Evolutionary conservation across 2,888 invertebrate genomes (phyloP).

Genomic region (Cerastis rubricosa): DNA sequence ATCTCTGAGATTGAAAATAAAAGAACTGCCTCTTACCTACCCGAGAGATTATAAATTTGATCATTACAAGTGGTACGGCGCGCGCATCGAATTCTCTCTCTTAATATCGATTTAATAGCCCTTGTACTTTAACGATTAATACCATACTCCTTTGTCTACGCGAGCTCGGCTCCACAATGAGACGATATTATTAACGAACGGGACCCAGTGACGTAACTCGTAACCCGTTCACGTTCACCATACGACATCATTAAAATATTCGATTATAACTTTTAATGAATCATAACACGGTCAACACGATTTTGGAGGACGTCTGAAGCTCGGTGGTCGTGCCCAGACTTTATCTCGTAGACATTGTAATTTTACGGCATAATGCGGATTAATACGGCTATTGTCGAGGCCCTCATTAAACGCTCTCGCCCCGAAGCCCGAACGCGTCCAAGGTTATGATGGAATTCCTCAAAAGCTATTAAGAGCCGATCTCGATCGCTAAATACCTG

Average conservation of each 20-base stretch:
- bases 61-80: constrained; percentile 88
- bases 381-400: constrained; percentile 74
- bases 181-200: constrained; percentile 75
- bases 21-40: constrained; percentile 87
- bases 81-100: constrained; percentile 85
- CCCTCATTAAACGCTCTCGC: constrained; percentile 63
- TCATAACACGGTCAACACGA: constrained; percentile 57
- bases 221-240: constrained; percentile 36
- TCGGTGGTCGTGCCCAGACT: constrained; percentile 67
- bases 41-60: constrained; percentile 89
- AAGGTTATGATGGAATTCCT: constrained; percentile 79
- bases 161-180: constrained; percentile 62
- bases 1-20: constrained; percentile 87
- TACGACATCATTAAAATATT: constrained; percentile 70
- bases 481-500: constrained; percentile 73
- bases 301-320: constrained; percentile 66
- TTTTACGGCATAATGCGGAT: constrained; percentile 77
- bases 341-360: constrained; percentile 79
- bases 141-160: constrained; percentile 82
- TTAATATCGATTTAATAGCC: constrained; percentile 88
- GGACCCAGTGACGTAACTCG: constrained; percentile 48
- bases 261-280: constrained; percentile 56
- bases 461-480: constrained; percentile 76
- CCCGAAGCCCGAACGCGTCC: constrained; percentile 65
- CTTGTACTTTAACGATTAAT: constrained; percentile 84